Percentiles rank a stretch among this genome's conserved stretches.
Evolutionary conservation across 2,888 invertebrate genomes (phyloP).

Genomic region (Xestobium rufovillosum): DNA sequence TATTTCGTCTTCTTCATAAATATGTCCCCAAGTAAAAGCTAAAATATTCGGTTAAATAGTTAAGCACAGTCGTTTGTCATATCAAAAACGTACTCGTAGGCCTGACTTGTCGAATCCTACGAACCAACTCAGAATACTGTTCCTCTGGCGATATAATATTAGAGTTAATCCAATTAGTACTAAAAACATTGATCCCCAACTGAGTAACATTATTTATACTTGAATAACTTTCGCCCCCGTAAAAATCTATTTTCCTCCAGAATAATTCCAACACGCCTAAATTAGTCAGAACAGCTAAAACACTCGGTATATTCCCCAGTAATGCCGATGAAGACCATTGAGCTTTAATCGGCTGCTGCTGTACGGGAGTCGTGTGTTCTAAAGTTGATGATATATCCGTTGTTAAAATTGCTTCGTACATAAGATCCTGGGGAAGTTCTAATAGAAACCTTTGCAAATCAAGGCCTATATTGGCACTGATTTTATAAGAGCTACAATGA

Average conservation of each 20-base stretch:
- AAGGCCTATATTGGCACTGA: constrained; percentile 29
- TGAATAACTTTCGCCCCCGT: too few relatives aligned
- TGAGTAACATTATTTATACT: too few relatives aligned
- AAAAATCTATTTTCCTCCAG: too few relatives aligned
- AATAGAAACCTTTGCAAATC: constrained; percentile 29
- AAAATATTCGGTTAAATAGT: constrained; percentile 22
- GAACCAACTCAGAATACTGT: too few relatives aligned
- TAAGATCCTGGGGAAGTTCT: constrained; percentile 26
- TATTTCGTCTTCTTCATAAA: constrained; percentile 22
- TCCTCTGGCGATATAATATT: too few relatives aligned
- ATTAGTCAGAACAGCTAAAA: constrained; percentile 33
- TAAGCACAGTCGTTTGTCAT: too few relatives aligned
- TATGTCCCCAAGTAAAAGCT: constrained; percentile 37
- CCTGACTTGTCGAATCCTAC: too few relatives aligned
- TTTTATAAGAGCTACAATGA: too few relatives aligned
- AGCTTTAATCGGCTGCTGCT: constrained; percentile 25
- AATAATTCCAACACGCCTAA: constrained; percentile 32
- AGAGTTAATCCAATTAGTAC: too few relatives aligned
- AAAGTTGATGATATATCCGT: constrained; percentile 30
- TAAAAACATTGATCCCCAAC: too few relatives aligned
- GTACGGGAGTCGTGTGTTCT: constrained; percentile 21
- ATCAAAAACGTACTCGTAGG: too few relatives aligned
- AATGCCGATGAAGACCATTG: constrained; percentile 35
- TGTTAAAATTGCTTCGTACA: constrained; percentile 31
- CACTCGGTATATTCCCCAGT: constrained; percentile 27